phyloP scores from a whole-genome alignment of 2,888 invertebrate genomes.

The Eurytoma adleriae region DNA sequence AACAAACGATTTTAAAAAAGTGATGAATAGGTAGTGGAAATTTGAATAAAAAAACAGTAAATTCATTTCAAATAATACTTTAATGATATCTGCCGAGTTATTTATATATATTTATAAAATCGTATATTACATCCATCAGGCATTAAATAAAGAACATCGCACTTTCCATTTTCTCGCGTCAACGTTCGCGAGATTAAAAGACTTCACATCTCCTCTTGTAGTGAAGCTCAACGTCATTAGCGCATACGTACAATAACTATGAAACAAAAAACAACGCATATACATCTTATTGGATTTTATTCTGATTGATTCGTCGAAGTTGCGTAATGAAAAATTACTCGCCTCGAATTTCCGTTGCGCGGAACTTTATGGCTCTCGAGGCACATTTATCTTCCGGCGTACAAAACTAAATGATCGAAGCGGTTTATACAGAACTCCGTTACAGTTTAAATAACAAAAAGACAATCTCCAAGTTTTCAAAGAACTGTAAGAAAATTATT shows the following conservation, averaged over 20 bases:
- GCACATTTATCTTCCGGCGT: background rate
- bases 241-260: slow-evolving; percentile 27
- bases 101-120: slow-evolving; percentile 52
- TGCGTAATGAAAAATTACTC: slow-evolving; percentile 29
- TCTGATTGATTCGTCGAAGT: slow-evolving; percentile 20
- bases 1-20: background rate
- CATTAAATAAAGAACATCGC: slow-evolving; percentile 51
- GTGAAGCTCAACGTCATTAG: slow-evolving; percentile 28
- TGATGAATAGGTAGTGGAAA: background rate
- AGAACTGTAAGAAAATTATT: slow-evolving; percentile 16
- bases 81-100: slow-evolving; percentile 44
- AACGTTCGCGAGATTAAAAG: slow-evolving; percentile 36
- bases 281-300: slow-evolving; percentile 28
- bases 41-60: slow-evolving; percentile 8
- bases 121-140: slow-evolving; percentile 53
- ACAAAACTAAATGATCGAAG: background rate
- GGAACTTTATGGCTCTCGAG: slow-evolving; percentile 21
- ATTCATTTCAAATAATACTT: slow-evolving; percentile 48
- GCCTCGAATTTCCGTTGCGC: background rate
- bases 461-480: background rate
- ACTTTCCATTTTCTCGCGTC: slow-evolving; percentile 32
- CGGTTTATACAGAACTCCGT: slow-evolving; percentile 11
- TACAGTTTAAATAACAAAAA: slow-evolving; percentile 28
- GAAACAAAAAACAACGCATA: slow-evolving; percentile 25
- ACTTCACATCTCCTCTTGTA: slow-evolving; percentile 10